Evolutionary conservation across 2,113 vertebrate genomes (phyloP).

Genomic region (Papio anubis): DNA sequence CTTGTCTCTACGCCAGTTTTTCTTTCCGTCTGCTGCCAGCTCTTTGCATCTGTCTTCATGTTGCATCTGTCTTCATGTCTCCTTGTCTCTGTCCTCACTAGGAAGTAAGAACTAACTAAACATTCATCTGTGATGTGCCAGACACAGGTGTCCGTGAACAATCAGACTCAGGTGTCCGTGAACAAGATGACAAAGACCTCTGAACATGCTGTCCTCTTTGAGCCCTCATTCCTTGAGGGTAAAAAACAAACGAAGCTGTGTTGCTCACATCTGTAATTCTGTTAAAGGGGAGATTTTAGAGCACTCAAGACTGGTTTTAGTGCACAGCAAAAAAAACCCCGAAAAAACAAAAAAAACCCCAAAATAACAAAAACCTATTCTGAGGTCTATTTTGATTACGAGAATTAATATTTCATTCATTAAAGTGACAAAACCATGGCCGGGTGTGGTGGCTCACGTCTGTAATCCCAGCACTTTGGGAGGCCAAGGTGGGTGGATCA

Average conservation of each 20-base stretch:
- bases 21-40: background rate
- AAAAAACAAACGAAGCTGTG: rapidly evolving
- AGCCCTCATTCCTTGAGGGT: background rate
- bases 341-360: rapidly evolving
- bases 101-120: background rate
- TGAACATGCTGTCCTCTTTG: background rate
- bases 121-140: background rate
- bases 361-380: background rate
- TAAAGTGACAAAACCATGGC: too few species aligned
- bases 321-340: background rate
- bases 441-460: rapidly evolving
- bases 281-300: background rate
- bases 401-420: background rate
- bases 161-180: background rate
- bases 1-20: background rate
- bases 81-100: background rate
- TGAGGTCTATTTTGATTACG: background rate
- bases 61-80: background rate
- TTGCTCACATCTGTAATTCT: background rate
- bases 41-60: background rate
- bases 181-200: background rate
- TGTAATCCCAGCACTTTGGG: too few species aligned
- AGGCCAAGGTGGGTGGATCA: too few species aligned
- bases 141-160: background rate
- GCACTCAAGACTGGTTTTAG: background rate